phyloP scores from a whole-genome alignment of 2,113 vertebrate species.

The Leucoraja erinaceus region DNA sequence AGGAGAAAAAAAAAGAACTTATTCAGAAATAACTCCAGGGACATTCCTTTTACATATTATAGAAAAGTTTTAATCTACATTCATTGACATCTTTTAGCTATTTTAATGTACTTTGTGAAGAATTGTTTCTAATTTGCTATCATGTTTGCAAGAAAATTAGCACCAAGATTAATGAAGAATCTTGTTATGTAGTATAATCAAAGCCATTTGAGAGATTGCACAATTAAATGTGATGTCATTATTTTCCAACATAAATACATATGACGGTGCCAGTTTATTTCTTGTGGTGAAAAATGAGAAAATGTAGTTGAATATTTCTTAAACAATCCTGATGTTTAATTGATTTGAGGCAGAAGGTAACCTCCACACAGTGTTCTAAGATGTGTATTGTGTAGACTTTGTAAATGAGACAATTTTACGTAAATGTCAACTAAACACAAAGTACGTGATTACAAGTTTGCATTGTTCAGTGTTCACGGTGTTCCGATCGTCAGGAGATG shows the following conservation, averaged over 20 bases:
- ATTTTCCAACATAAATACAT: conserved; percentile 5
- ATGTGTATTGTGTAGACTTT: background rate
- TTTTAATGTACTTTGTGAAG: background rate
- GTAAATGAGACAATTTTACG: conserved; percentile 6
- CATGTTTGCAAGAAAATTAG: background rate
- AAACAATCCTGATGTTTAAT: background rate
- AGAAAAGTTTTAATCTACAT: background rate
- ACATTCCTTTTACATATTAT: conserved; percentile 61
- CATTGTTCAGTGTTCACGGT: conserved; percentile 46
- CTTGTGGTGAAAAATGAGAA: conserved; percentile 13
- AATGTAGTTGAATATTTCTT: background rate
- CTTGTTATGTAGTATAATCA: background rate
- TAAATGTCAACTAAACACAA: background rate
- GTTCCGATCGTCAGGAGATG: conserved; percentile 58
- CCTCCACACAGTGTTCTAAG: background rate
- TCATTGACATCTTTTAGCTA: background rate
- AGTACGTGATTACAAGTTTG: background rate
- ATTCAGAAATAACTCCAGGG: conserved; percentile 81
- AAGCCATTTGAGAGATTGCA: conserved; percentile 16
- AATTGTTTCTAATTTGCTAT: conserved; percentile 14
- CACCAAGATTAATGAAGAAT: conserved; percentile 3
- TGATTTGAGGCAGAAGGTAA: conserved; percentile 10
- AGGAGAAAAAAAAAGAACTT: conserved; percentile 76
- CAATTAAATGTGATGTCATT: conserved; percentile 19
- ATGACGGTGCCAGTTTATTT: conserved; percentile 7